Base-by-base conservation (phyloP, 35 echinoderm and acorn worm species). In the Heliocidaris erythrogramma region DNA sequence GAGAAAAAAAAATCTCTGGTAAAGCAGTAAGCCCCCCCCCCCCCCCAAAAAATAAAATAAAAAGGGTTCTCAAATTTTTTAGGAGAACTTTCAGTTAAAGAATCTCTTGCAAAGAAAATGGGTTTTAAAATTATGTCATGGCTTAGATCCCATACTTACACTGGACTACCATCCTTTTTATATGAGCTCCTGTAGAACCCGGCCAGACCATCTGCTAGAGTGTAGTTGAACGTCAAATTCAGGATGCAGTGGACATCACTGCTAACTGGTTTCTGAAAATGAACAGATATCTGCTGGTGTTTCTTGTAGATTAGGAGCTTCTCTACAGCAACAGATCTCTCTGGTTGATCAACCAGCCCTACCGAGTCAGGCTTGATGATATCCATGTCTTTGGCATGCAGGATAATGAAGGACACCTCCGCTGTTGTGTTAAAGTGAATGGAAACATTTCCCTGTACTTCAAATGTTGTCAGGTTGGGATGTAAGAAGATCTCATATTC, bases 131-230 rank as follows among this genome's bases (percentile, higher is more conserved):
- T 10, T 56, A 56, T 42, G 35, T 56, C 52, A 56, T 56, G 52
- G 52, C n/a, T 78, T 78, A 18, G 65, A 78, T 78, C n/a, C 7
- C 21, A 78, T 89, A 89, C 96, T 97, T 95, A 98, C 97, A 95
- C 95, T 47, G 84, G 88, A 8, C 59, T 49, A 85, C 89, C 86
- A 21, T 96, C 60, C 59, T 94, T 94, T 59, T 59, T 88, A 86
- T 99, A 99, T 12, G 90, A 90, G 85, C 98, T 99, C n/a, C 78
- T 60, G 84, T 99, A 99, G 87, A 97, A 97, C 30, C 98, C 98
- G 9, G 84, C 42, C 93, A 99, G 56, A 11, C 49, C 90, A 32
- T 95, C 96, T 4, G 24, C 85, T 8, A 97, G 90, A 6, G 47
- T 93, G 86, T 96, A 97, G 85, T 86, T 47, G 86, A 99, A 99